Evolutionary conservation across 2,797 vertebrate genomes (phyloP).

Genomic region (Cirrhinus mrigala): DNA sequence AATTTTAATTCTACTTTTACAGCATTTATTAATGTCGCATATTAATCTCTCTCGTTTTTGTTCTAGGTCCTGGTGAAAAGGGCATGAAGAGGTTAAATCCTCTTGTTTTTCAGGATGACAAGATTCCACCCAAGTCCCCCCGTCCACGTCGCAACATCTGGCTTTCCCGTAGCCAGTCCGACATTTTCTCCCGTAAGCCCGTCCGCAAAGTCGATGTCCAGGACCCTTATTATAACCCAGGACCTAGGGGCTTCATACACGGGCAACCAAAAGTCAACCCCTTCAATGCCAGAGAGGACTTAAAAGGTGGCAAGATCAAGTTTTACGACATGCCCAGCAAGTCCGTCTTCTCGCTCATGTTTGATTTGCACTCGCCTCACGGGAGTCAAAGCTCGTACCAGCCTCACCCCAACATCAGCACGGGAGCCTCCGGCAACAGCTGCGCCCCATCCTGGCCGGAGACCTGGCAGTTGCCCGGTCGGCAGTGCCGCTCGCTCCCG

Average conservation of each 20-base stretch:
- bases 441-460: slow-evolving; percentile 74
- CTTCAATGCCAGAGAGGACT: slow-evolving; percentile 95
- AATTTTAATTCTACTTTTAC: not conserved
- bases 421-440: slow-evolving; percentile 60
- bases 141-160: slow-evolving; percentile 92
- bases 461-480: slow-evolving; percentile 77
- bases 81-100: slow-evolving; percentile 92
- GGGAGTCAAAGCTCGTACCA: slow-evolving; percentile 74
- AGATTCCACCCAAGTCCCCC: slow-evolving; percentile 93
- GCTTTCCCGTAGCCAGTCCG: slow-evolving; percentile 95
- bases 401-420: slow-evolving; percentile 52
- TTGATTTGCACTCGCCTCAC: slow-evolving; percentile 92
- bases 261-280: slow-evolving; percentile 89
- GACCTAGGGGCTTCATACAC: slow-evolving; percentile 60
- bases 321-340: slow-evolving; percentile 96
- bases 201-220: slow-evolving; percentile 89
- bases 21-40: not conserved
- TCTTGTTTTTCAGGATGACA: slow-evolving; percentile 84
- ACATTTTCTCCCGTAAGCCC: slow-evolving; percentile 93
- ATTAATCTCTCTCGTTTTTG: slow-evolving; percentile 44
- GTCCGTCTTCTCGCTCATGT: slow-evolving; percentile 95
- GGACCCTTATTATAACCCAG: slow-evolving; percentile 91
- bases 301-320: slow-evolving; percentile 96
- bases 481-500: slow-evolving; percentile 90
- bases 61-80: slow-evolving; percentile 83